Evolutionary conservation across 2,113 vertebrate genomes (phyloP).

Genomic region (Ranitomeya variabilis): DNA sequence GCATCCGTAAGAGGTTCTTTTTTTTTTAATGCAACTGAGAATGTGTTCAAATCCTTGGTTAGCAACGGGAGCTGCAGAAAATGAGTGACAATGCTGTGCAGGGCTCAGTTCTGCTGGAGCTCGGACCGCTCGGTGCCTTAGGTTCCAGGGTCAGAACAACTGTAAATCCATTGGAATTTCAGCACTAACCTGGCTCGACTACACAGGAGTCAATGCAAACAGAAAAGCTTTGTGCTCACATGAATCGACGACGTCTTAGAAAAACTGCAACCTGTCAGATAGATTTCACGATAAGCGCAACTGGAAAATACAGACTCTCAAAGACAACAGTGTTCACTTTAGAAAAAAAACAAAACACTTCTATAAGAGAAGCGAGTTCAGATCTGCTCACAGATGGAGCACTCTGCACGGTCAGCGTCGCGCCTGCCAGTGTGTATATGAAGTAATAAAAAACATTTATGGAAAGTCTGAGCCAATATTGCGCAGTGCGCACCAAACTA

Average conservation of each 20-base stretch:
- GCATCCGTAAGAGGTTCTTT: no score
- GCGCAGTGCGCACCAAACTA: neutral
- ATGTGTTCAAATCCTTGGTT: no score
- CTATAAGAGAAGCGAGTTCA: neutral
- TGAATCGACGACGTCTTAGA: neutral
- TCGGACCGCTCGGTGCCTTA: neutral
- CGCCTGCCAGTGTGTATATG: neutral
- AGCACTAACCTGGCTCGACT: neutral
- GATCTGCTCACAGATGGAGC: neutral
- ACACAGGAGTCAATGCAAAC: neutral
- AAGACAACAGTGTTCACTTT: neutral
- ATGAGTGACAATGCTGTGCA: neutral
- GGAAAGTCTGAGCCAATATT: neutral
- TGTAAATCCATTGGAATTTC: neutral
- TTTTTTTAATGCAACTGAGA: no score
- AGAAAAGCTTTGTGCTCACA: constrained; percentile 5
- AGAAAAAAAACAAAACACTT: neutral
- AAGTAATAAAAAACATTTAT: constrained; percentile 12
- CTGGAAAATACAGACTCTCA: neutral
- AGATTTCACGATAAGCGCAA: constrained; percentile 7
- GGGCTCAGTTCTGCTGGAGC: neutral
- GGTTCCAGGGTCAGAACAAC: neutral
- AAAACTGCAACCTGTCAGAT: constrained; percentile 16
- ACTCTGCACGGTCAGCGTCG: neutral
- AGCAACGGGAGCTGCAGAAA: no score